phyloP scores from a whole-genome alignment of 2,888 invertebrate species.

The Cryptus viduatorius region DNA sequence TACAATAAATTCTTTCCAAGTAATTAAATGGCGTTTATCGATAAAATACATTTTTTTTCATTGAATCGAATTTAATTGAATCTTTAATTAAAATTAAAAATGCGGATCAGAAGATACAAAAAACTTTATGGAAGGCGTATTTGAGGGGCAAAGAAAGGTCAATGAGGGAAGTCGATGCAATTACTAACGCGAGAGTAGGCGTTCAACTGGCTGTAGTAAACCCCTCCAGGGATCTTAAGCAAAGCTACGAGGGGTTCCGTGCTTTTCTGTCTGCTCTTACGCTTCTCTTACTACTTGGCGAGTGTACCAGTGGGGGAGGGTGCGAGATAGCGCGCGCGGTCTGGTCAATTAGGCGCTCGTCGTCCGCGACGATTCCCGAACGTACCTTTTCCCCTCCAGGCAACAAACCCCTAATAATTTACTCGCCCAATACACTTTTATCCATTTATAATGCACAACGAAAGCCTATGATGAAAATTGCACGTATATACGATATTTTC shows the following conservation, averaged over 20 bases:
- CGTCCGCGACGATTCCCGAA: slow-evolving; percentile 62
- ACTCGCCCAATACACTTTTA: slow-evolving; percentile 31
- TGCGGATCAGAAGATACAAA: slow-evolving; percentile 25
- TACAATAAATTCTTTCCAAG: too few relatives aligned
- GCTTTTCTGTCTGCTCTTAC: slow-evolving; percentile 26
- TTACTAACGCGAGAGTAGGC: slow-evolving; percentile 80
- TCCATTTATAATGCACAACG: not conserved
- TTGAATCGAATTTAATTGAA: too few relatives aligned
- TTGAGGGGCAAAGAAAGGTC: slow-evolving; percentile 72
- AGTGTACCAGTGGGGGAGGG: slow-evolving; percentile 25
- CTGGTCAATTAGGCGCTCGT: slow-evolving; percentile 80
- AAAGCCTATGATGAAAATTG: not conserved
- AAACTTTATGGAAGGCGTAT: slow-evolving; percentile 75
- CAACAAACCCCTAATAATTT: slow-evolving; percentile 30
- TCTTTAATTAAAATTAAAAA: too few relatives aligned
- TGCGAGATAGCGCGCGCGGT: slow-evolving; percentile 51
- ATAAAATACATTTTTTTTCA: too few relatives aligned
- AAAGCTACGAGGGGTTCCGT: slow-evolving; percentile 37
- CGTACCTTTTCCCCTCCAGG: slow-evolving; percentile 19
- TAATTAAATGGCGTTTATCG: too few relatives aligned
- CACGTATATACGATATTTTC: not conserved
- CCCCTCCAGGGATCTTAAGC: slow-evolving; percentile 54
- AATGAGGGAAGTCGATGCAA: slow-evolving; percentile 77
- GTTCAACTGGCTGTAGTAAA: slow-evolving; percentile 72
- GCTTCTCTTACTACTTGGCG: slow-evolving; percentile 41